Percentiles rank a stretch among this genome's conserved stretches.
Evolutionary conservation across 2,797 vertebrate species (phyloP).

Genomic region (Pseudochirops cupreus): DNA sequence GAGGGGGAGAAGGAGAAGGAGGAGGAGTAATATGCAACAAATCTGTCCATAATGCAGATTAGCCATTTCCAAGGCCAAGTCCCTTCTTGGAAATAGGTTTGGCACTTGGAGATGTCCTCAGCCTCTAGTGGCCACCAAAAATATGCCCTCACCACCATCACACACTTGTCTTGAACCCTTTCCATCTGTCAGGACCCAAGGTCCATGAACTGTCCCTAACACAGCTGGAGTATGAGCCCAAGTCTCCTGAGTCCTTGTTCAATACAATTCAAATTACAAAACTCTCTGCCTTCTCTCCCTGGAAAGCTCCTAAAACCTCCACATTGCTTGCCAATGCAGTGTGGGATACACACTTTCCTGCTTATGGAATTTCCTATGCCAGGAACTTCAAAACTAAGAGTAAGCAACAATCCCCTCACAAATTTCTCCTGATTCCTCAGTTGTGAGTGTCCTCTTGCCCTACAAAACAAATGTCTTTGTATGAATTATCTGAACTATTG

Average conservation of each 20-base stretch:
- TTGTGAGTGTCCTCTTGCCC: no score
- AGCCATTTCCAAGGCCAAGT: background rate
- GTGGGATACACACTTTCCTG: background rate
- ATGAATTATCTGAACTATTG: no score
- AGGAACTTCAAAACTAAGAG: no score
- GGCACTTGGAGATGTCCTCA: background rate
- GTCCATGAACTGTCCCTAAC: background rate
- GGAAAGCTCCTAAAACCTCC: background rate
- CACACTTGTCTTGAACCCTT: background rate
- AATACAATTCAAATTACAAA: background rate
- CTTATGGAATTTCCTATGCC: background rate
- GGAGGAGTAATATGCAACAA: background rate
- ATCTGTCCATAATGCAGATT: background rate
- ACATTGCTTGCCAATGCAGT: background rate
- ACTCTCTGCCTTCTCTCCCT: background rate
- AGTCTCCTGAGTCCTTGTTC: background rate
- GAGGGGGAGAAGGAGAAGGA: background rate
- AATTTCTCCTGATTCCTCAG: no score
- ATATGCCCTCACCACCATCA: background rate
- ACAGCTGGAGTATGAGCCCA: background rate
- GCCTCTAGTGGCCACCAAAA: background rate
- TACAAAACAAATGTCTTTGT: no score
- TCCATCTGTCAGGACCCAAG: background rate
- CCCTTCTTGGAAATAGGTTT: background rate
- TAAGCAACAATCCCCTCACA: background rate